Conservation (phyloP, 2,888 invertebrate genomes). For the Autographa pulchrina region DNA sequence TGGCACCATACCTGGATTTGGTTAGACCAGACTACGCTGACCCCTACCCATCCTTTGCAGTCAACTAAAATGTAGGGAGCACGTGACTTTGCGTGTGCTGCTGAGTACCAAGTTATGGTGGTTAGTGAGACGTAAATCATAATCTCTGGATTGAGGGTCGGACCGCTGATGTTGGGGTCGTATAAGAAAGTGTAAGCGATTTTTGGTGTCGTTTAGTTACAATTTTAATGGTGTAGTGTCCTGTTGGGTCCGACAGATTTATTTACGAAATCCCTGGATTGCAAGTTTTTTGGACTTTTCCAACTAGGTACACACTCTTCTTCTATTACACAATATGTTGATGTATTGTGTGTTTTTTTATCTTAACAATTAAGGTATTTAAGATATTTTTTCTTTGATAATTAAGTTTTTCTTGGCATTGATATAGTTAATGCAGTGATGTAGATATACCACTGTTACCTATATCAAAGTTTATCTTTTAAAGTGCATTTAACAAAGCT, state of each 20-base stretch:
- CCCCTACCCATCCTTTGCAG: constrained; percentile 32
- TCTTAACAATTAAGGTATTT: too few relatives aligned
- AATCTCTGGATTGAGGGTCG: constrained; percentile 63
- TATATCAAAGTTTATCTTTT: too few relatives aligned
- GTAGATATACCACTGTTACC: too few relatives aligned
- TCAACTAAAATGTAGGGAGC: constrained; percentile 18
- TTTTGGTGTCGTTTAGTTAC: constrained; percentile 64
- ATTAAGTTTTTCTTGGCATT: too few relatives aligned
- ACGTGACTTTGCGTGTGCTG: constrained; percentile 8
- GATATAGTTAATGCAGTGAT: too few relatives aligned
- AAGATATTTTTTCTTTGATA: too few relatives aligned
- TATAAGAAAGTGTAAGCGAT: constrained; percentile 67
- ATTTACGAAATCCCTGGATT: neutral
- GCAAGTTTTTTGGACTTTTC: neutral
- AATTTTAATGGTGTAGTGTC: constrained; percentile 51
- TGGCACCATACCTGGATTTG: constrained; percentile 76
- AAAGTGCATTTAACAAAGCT: neutral
- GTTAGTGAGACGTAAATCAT: constrained; percentile 65
- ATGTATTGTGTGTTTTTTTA: too few relatives aligned
- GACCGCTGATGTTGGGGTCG: constrained; percentile 64
- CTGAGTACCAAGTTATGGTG: constrained; percentile 44
- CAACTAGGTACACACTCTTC: neutral
- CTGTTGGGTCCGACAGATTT: constrained; percentile 19
- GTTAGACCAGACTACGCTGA: constrained; percentile 60
- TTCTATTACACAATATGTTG: too few relatives aligned